Conservation (phyloP, 2,113 vertebrate genomes). For the Thamnaconus septentrionalis region DNA sequence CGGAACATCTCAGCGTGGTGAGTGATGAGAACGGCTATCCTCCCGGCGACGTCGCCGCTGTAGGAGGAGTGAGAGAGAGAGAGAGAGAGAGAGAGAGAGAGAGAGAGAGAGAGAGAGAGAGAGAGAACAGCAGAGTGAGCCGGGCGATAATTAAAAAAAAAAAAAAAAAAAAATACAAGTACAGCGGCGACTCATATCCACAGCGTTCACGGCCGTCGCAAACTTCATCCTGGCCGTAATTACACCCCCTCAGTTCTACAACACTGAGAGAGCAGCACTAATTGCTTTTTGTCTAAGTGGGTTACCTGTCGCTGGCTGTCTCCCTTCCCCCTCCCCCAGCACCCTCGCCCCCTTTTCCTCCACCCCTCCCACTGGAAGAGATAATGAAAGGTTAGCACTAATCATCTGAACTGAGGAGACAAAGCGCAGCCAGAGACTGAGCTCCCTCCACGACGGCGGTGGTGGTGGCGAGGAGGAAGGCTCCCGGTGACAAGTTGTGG, state of each 20-base stretch:
- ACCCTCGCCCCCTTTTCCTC: no score
- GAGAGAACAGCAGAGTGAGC: conserved; percentile 7
- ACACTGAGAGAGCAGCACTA: conserved; percentile 65
- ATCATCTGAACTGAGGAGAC: conserved; percentile 44
- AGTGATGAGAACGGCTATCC: conserved; percentile 18
- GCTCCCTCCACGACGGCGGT: no score
- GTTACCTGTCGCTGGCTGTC: conserved; percentile 59
- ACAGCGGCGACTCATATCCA: conserved; percentile 17
- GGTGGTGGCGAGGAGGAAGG: no score
- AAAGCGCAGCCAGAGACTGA: no score
- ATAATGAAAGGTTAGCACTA: conserved; percentile 49
- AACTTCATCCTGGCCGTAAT: conserved; percentile 67
- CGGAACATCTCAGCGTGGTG: conserved; percentile 9
- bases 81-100: no score
- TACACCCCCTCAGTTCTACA: conserved; percentile 65
- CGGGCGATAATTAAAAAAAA: conserved; percentile 53
- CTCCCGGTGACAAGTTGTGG: no score
- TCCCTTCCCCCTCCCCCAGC: not conserved
- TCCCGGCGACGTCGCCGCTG: conserved; percentile 32
- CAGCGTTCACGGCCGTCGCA: conserved; percentile 54
- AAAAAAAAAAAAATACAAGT: not conserved
- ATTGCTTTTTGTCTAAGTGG: conserved; percentile 72
- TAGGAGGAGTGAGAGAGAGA: no score
- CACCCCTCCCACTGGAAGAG: conserved; percentile 10
- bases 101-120: no score